Evolutionary conservation across 2,113 vertebrate genomes (phyloP).

Genomic region (Scartelaos histophorus): DNA sequence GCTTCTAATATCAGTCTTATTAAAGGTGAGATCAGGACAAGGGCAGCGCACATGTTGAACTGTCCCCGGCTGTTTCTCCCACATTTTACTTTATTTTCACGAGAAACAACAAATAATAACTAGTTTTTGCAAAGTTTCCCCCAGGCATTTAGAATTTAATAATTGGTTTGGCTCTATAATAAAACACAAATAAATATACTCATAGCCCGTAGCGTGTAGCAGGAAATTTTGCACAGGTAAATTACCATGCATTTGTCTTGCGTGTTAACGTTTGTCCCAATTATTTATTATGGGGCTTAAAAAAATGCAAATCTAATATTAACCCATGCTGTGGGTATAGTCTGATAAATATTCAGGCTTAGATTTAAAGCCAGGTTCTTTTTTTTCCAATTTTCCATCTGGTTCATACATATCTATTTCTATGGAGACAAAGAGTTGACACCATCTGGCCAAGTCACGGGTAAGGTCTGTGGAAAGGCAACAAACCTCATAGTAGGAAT

Average conservation of each 20-base stretch:
- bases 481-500: too few species aligned
- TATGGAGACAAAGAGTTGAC: too few species aligned
- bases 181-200: not conserved
- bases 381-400: too few species aligned
- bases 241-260: not conserved
- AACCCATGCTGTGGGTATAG: not conserved
- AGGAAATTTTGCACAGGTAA: not conserved
- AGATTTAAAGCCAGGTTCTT: too few species aligned
- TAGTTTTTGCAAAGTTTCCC: not conserved
- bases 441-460: too few species aligned
- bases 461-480: too few species aligned
- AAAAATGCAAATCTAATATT: not conserved
- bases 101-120: not conserved
- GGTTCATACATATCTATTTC: too few species aligned
- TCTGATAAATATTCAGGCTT: too few species aligned
- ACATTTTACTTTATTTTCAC: conserved; percentile 4
- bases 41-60: conserved; percentile 12
- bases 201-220: not conserved
- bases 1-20: conserved; percentile 25
- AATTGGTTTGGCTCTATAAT: not conserved
- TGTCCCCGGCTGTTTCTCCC: conserved; percentile 12
- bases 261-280: too few species aligned
- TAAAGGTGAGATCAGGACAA: conserved; percentile 31
- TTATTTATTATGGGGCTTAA: too few species aligned
- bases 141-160: not conserved